These are phyloP conservation scores for Phrixothrix hirtus DNA, from an alignment of 2,888 invertebrate species.

Conservation along the genomic window DNA sequence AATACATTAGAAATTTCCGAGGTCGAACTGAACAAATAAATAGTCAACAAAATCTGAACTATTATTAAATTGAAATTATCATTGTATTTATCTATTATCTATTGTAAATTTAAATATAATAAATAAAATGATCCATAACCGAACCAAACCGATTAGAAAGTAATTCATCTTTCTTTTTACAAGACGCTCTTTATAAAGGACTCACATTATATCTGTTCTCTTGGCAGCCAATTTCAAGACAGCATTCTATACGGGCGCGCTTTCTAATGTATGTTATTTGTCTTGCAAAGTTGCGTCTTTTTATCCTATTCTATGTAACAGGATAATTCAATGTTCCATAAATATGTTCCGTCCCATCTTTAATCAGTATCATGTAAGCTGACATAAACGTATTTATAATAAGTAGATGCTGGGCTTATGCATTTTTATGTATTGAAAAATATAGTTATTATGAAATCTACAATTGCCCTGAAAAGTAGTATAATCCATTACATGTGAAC, in stretches of 20 bases:
- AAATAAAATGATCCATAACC: constrained; percentile 13
- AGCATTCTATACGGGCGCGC: constrained; percentile 26
- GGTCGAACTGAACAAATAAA: no score
- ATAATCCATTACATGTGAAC: no score
- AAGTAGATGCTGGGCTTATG: no score
- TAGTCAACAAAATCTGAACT: no score
- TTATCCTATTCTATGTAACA: constrained; percentile 21
- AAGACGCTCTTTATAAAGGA: constrained; percentile 21
- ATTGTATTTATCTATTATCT: no score
- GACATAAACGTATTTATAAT: background rate
- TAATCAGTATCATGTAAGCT: constrained; percentile 5
- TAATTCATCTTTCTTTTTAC: constrained; percentile 15
- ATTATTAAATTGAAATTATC: no score
- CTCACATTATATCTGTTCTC: constrained; percentile 23
- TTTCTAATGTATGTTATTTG: constrained; percentile 26
- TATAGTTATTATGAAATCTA: no score
- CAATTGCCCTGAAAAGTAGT: no score
- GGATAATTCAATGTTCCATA: constrained; percentile 22
- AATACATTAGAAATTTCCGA: no score
- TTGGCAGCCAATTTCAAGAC: constrained; percentile 24
- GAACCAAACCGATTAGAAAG: constrained; percentile 20
- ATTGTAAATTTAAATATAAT: constrained; percentile 1
- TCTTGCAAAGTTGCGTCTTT: constrained; percentile 22
- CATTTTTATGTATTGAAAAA: no score
- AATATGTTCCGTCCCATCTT: constrained; percentile 17